Conservation (phyloP, 2,113 vertebrate species). For the Siphamia tubifer region DNA sequence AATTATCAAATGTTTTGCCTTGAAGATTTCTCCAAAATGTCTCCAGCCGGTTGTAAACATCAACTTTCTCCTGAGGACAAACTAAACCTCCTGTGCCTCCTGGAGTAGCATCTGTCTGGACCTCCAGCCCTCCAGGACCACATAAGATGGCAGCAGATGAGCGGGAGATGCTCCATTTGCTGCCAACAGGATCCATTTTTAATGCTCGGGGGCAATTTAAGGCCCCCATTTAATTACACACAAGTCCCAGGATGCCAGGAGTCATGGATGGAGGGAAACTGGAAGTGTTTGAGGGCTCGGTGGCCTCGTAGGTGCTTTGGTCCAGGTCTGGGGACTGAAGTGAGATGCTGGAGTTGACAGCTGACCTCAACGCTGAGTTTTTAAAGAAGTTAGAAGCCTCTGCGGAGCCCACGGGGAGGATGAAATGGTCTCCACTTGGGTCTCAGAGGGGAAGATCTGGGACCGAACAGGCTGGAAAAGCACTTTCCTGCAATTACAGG, state of each 20-base stretch:
- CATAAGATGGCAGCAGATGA: slow-evolving; percentile 49
- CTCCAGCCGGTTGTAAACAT: not conserved
- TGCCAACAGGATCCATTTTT: slow-evolving; percentile 65
- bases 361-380: slow-evolving; percentile 22
- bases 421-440: slow-evolving; percentile 19
- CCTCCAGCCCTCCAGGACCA: slow-evolving; percentile 35
- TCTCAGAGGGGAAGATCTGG: not conserved
- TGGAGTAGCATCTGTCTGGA: slow-evolving; percentile 51
- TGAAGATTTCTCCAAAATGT: not conserved
- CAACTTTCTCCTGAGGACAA: slow-evolving; percentile 13
- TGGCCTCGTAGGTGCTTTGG: not conserved
- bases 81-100: not conserved
- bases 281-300: not conserved
- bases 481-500: slow-evolving; percentile 23
- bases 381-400: slow-evolving; percentile 9
- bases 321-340: not conserved
- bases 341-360: slow-evolving; percentile 46
- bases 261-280: slow-evolving; percentile 9
- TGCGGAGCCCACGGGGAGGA: slow-evolving; percentile 6
- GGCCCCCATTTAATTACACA: slow-evolving; percentile 61
- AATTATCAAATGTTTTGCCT: not conserved
- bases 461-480: slow-evolving; percentile 26
- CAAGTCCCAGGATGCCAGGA: slow-evolving; percentile 42
- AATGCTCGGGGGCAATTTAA: slow-evolving; percentile 58
- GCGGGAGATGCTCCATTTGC: slow-evolving; percentile 61